phyloP scores from a whole-genome alignment of 2,113 vertebrate species.

The Tyto alba region DNA sequence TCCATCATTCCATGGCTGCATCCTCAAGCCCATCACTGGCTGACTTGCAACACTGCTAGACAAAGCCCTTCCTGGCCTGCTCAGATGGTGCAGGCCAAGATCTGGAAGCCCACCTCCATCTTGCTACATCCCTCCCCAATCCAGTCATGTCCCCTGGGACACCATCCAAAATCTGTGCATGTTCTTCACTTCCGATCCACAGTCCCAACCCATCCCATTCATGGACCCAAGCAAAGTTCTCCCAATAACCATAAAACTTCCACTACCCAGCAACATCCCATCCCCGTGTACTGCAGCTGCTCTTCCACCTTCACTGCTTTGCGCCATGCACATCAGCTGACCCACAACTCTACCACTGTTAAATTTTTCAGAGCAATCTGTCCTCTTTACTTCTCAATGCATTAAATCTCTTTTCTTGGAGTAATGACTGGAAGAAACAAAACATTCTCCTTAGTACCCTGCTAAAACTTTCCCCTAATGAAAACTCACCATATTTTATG shows the following conservation, averaged over 20 bases:
- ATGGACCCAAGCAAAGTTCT: background rate
- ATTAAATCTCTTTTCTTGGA: background rate
- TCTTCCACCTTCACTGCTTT: background rate
- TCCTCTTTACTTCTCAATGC: background rate
- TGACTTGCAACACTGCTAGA: background rate
- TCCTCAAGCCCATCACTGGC: background rate
- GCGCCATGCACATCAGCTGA: background rate
- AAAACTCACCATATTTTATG: background rate
- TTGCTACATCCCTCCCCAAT: background rate
- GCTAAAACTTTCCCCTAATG: background rate
- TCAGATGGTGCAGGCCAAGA: rapidly evolving
- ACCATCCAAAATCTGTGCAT: background rate
- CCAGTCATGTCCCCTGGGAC: background rate
- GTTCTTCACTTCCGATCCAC: background rate
- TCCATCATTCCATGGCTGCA: background rate
- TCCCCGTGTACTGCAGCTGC: background rate
- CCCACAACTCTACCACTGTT: background rate
- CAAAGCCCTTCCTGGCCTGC: background rate
- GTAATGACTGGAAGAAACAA: background rate
- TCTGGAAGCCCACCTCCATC: background rate
- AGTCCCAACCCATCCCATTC: background rate
- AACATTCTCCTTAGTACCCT: background rate
- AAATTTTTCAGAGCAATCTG: background rate
- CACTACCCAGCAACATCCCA: background rate
- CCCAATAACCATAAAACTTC: background rate